These are phyloP conservation scores for Rhyzopertha dominica DNA, from an alignment of 1,140 invertebrate genomes.

Conservation along the genomic window DNA sequence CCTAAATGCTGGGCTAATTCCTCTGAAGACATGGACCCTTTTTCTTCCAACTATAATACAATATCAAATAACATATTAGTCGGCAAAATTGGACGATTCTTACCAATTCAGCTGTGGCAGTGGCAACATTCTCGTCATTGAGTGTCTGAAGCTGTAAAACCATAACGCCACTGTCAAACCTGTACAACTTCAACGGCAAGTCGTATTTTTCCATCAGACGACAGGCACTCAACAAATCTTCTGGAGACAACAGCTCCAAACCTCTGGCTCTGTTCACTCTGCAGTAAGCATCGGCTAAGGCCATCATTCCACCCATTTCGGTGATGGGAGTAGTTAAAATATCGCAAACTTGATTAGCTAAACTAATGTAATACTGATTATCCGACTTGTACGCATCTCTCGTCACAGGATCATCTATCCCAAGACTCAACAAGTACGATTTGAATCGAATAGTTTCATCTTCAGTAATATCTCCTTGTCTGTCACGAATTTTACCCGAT, in stretches of 20 bases:
- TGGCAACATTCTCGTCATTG: constrained; percentile 70
- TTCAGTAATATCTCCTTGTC: constrained; percentile 93
- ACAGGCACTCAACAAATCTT: constrained; percentile 92
- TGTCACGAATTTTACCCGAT: constrained; percentile 88
- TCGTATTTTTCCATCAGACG: constrained; percentile 57
- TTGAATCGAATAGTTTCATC: constrained; percentile 97
- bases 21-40: constrained; percentile 72
- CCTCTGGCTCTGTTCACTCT: constrained; percentile 87
- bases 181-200: constrained; percentile 72
- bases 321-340: constrained; percentile 78
- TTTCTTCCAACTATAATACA: constrained; percentile 63
- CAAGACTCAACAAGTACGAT: constrained; percentile 91
- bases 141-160: constrained; percentile 79
- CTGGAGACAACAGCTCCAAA: constrained; percentile 85
- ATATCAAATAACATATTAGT: constrained; percentile 12
- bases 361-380: constrained; percentile 78
- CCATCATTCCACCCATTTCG: constrained; percentile 95
- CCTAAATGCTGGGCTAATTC: constrained; percentile 76
- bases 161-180: constrained; percentile 87
- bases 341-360: constrained; percentile 81
- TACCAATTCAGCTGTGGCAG: constrained; percentile 67
- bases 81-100: constrained; percentile 15
- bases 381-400: constrained; percentile 82
- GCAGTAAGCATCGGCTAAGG: constrained; percentile 94
- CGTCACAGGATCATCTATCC: constrained; percentile 96